Evolutionary conservation across 1,140 invertebrate genomes (phyloP).

Genomic region (Contarinia nasturtii): DNA sequence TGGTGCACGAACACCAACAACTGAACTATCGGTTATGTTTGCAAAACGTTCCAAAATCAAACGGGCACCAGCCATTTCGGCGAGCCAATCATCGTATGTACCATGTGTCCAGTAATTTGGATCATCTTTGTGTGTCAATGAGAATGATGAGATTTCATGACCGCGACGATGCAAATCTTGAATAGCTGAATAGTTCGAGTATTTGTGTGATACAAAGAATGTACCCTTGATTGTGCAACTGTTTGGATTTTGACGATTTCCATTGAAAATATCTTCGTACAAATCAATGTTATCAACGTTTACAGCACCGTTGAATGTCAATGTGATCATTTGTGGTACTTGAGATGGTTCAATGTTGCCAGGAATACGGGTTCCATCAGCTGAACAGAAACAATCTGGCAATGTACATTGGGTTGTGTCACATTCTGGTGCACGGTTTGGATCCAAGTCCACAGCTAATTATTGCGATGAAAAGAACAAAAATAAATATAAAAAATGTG

Average conservation of each 20-base stretch:
- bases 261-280: constrained; percentile 79
- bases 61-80: constrained; percentile 87
- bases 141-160: constrained; percentile 87
- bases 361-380: constrained; percentile 77
- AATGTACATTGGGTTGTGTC: constrained; percentile 71
- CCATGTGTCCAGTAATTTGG: constrained; percentile 77
- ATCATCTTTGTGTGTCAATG: constrained; percentile 80
- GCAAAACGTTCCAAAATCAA: constrained; percentile 74
- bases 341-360: constrained; percentile 60
- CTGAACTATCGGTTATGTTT: constrained; percentile 77
- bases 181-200: constrained; percentile 86
- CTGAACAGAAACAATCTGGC: constrained; percentile 86
- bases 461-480: constrained; percentile 1
- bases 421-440: constrained; percentile 76
- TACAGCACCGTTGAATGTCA: constrained; percentile 88
- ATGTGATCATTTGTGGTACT: constrained; percentile 86
- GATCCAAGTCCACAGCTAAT: constrained; percentile 69
- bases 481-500: background rate
- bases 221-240: constrained; percentile 85
- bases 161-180: constrained; percentile 81
- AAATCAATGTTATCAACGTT: constrained; percentile 85
- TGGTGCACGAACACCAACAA: constrained; percentile 75
- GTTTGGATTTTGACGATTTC: constrained; percentile 71
- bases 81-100: constrained; percentile 78
- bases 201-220: constrained; percentile 92